Conservation (phyloP, 2,113 vertebrate species). For the Gymnorhina tibicen region DNA sequence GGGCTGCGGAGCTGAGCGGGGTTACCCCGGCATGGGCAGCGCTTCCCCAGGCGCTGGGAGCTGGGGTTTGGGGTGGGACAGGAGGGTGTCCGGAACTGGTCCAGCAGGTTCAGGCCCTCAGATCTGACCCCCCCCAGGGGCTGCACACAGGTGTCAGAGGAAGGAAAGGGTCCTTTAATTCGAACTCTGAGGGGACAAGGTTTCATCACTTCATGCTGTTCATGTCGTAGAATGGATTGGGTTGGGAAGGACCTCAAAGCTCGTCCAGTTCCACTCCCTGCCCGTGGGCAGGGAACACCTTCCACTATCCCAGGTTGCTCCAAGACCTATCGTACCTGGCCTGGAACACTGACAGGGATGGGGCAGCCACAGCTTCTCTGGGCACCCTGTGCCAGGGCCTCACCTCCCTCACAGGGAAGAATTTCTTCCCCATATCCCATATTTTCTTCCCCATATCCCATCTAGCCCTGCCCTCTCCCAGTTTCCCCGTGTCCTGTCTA, state of each 20-base stretch:
- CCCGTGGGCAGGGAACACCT: background rate
- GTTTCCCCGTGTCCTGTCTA: too few species aligned
- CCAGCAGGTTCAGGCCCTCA: background rate
- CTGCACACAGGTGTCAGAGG: background rate
- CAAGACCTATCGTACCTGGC: rapidly evolving
- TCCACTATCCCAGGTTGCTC: background rate
- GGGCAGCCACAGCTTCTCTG: background rate
- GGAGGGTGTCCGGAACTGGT: rapidly evolving
- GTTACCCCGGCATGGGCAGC: rapidly evolving
- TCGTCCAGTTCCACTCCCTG: background rate
- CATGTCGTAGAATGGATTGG: rapidly evolving
- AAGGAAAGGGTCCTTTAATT: background rate
- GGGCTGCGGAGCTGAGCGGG: background rate
- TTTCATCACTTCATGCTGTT: rapidly evolving
- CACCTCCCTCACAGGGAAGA: rapidly evolving
- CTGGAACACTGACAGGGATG: background rate
- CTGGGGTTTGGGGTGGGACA: rapidly evolving
- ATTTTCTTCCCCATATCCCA: background rate
- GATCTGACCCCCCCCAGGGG: background rate
- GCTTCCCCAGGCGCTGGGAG: rapidly evolving
- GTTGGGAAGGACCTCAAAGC: background rate
- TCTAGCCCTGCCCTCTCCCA: too few species aligned
- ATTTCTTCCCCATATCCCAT: background rate
- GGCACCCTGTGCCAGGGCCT: background rate
- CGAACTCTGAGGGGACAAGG: background rate